Evolutionary conservation across 1,140 invertebrate species (phyloP).

Genomic region (Heliothis subflexa): DNA sequence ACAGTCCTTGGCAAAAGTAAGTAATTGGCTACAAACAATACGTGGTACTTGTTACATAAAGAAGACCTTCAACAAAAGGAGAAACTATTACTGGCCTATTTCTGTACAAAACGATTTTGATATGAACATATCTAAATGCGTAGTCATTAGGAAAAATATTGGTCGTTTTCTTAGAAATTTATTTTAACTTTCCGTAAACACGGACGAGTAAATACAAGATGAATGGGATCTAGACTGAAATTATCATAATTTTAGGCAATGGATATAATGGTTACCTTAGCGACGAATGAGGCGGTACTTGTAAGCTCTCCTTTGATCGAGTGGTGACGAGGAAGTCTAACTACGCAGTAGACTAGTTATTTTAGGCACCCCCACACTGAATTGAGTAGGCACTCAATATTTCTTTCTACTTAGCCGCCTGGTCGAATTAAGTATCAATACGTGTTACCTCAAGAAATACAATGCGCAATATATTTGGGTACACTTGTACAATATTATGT

Average conservation of each 20-base stretch:
- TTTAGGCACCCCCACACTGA: slow-evolving; percentile 13
- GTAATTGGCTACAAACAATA: slow-evolving; percentile 48
- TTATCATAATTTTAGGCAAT: slow-evolving; percentile 24
- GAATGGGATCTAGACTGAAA: neutral
- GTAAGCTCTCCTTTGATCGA: neutral
- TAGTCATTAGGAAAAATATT: slow-evolving; percentile 38
- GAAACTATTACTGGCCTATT: slow-evolving; percentile 56
- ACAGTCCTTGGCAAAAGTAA: slow-evolving; percentile 57
- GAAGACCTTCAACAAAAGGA: slow-evolving; percentile 53
- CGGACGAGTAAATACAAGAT: no score
- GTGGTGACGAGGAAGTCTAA: neutral
- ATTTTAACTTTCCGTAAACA: slow-evolving; percentile 7
- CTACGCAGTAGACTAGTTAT: slow-evolving; percentile 10
- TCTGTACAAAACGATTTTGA: slow-evolving; percentile 43
- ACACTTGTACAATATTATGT: neutral
- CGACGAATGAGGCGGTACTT: neutral
- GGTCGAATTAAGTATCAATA: neutral
- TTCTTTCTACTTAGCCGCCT: neutral
- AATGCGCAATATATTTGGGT: neutral
- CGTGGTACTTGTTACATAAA: slow-evolving; percentile 55
- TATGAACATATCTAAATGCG: slow-evolving; percentile 30
- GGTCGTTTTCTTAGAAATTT: neutral
- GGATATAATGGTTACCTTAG: neutral
- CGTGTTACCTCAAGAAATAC: neutral
- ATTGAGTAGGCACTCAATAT: neutral